Evolutionary conservation across 2,888 invertebrate genomes (phyloP).

Genomic region (Bimastos eiseni): DNA sequence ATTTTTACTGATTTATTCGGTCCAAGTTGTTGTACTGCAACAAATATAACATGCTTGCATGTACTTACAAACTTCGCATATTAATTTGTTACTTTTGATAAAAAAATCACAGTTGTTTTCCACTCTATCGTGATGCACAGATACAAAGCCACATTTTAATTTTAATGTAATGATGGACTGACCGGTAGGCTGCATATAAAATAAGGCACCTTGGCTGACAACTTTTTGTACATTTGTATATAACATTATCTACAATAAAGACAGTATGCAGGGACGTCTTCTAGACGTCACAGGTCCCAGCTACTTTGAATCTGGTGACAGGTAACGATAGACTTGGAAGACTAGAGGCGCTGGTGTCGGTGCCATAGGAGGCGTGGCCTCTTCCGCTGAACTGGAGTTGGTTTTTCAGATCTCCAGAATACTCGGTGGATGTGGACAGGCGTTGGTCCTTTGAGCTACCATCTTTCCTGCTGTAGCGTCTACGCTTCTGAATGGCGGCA

Average conservation of each 20-base stretch:
- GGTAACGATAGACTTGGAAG: neutral
- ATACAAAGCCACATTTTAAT: neutral
- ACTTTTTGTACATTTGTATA: neutral
- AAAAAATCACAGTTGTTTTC: neutral
- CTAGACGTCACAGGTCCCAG: conserved; percentile 14
- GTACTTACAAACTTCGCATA: too few species aligned
- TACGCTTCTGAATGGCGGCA: neutral
- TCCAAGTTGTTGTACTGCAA: neutral
- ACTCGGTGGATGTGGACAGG: conserved; percentile 9
- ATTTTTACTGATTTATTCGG: neutral
- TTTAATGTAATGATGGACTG: too few species aligned
- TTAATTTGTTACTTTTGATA: neutral
- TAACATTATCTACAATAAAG: neutral
- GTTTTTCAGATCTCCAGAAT: conserved; percentile 15
- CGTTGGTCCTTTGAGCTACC: neutral
- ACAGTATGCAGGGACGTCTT: neutral
- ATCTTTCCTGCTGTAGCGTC: neutral
- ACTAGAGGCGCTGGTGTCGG: conserved; percentile 9
- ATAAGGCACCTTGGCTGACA: neutral
- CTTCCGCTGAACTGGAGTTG: neutral
- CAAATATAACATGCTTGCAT: too few species aligned
- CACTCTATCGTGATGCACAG: neutral
- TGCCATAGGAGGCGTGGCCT: neutral
- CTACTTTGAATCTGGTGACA: neutral
- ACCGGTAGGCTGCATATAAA: neutral